Evolutionary conservation across 2,113 vertebrate genomes (phyloP).

Genomic region (Xenopus laevis): DNA sequence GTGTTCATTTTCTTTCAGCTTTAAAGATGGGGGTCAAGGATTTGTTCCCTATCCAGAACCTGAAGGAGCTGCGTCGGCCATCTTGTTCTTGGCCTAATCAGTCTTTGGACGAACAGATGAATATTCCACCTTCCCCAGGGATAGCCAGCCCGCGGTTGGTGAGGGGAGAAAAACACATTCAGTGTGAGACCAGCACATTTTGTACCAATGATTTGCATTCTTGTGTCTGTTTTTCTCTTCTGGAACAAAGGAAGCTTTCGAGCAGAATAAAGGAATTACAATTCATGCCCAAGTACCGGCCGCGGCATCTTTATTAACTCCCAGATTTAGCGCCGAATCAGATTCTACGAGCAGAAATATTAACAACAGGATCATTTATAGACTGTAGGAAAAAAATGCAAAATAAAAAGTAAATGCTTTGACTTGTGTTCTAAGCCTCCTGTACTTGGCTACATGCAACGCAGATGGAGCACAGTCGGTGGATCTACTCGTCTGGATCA

Average conservation of each 20-base stretch:
- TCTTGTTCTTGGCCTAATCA: conserved; percentile 29
- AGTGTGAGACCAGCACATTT: background rate
- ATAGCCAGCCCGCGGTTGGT: conserved; percentile 12
- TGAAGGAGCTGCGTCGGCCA: conserved; percentile 19
- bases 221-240: conserved; percentile 4
- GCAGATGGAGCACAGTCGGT: too few species aligned
- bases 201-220: background rate
- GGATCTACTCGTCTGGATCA: too few species aligned
- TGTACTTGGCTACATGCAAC: too few species aligned
- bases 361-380: background rate
- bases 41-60: conserved; percentile 23
- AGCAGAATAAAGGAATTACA: background rate
- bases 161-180: conserved; percentile 13
- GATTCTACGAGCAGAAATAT: background rate
- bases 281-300: background rate
- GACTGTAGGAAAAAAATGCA: background rate
- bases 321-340: background rate
- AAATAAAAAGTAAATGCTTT: background rate
- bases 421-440: too few species aligned
- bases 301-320: background rate
- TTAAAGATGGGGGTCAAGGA: conserved; percentile 16
- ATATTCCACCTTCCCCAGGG: conserved; percentile 20
- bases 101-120: conserved; percentile 13
- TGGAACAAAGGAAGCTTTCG: background rate
- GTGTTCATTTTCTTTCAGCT: conserved; percentile 24